Evolutionary conservation across 2,113 vertebrate species (phyloP).

Genomic region (Nerophis lumbriciformis): DNA sequence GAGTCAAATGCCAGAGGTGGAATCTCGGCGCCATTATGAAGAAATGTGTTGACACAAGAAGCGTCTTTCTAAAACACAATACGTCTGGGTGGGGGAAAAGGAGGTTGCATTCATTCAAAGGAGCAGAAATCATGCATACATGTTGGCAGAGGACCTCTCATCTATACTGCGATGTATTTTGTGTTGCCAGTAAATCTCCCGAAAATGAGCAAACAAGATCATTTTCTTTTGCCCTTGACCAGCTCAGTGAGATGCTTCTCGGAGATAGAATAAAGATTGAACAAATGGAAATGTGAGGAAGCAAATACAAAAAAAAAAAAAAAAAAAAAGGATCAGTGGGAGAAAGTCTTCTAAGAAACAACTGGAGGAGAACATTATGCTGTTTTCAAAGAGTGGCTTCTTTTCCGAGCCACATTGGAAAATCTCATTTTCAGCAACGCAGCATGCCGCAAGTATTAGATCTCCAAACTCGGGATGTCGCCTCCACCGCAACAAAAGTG

Average conservation of each 20-base stretch:
- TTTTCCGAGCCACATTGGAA: constrained; percentile 29
- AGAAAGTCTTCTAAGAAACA: constrained; percentile 17
- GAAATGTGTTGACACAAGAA: constrained; percentile 45
- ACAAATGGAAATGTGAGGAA: constrained; percentile 29
- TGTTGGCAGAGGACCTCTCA: background rate
- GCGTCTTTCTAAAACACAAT: constrained; percentile 25
- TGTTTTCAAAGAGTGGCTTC: constrained; percentile 30
- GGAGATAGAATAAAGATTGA: constrained; percentile 50
- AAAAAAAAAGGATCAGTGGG: constrained; percentile 17
- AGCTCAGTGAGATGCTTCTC: constrained; percentile 38
- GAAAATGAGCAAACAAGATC: constrained; percentile 65
- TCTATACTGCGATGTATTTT: background rate
- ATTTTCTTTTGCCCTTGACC: constrained; percentile 68
- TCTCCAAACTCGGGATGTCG: constrained; percentile 23
- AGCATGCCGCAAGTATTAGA: constrained; percentile 39
- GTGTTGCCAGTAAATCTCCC: constrained; percentile 8
- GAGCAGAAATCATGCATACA: background rate
- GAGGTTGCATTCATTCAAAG: background rate
- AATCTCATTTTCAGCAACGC: constrained; percentile 41
- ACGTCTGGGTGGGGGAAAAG: background rate
- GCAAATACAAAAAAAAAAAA: constrained; percentile 49
- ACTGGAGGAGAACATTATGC: constrained; percentile 23
- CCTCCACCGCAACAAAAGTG: constrained; percentile 22
- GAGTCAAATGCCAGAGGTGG: constrained; percentile 54
- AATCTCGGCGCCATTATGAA: constrained; percentile 45